Evolutionary conservation across 2,113 vertebrate genomes (phyloP).

Genomic region (Acinonyx jubatus): DNA sequence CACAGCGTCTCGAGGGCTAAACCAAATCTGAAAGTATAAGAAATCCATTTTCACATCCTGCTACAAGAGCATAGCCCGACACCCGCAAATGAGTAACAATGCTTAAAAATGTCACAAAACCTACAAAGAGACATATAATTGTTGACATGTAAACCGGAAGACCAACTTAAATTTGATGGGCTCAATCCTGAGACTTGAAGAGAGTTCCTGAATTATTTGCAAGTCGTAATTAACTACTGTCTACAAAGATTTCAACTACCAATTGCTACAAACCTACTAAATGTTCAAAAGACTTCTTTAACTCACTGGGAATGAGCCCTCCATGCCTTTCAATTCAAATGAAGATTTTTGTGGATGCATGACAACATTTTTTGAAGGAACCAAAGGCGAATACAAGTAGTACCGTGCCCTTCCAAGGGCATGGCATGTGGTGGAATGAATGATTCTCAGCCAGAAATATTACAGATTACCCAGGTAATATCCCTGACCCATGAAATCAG

Average conservation of each 20-base stretch:
- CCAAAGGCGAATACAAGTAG: neutral
- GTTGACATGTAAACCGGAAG: neutral
- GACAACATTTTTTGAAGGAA: slow-evolving; percentile 36
- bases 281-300: neutral
- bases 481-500: neutral
- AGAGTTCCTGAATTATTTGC: neutral
- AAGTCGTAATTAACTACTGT: neutral
- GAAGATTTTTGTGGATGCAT: neutral
- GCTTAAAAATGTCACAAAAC: neutral
- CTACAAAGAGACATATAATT: neutral
- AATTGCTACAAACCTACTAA: neutral
- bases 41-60: slow-evolving; percentile 20
- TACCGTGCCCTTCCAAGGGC: neutral
- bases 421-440: neutral
- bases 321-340: neutral
- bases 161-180: neutral
- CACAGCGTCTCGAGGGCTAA: neutral
- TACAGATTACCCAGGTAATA: neutral
- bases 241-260: neutral
- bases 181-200: neutral
- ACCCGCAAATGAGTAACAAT: neutral
- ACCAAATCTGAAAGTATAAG: neutral
- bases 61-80: neutral
- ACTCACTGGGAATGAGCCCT: neutral
- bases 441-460: neutral